Conservation (phyloP, 2,888 invertebrate genomes). For the Clusia tigrina region DNA sequence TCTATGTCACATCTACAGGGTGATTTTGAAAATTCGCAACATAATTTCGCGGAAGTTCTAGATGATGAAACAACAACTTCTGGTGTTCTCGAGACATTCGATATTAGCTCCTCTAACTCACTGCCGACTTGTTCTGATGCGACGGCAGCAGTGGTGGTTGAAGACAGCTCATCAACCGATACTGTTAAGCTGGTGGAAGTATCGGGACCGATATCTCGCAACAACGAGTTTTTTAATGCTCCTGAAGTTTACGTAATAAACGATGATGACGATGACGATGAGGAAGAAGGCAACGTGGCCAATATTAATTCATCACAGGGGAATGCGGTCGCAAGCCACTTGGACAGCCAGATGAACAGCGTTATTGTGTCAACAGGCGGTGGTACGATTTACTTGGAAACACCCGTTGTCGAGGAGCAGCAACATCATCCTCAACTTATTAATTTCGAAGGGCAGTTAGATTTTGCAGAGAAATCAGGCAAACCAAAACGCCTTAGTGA, state of each 20-base stretch:
- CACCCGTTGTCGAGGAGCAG: constrained; percentile 62
- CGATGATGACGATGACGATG: constrained; percentile 54
- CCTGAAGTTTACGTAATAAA: constrained; percentile 53
- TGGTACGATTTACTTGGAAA: constrained; percentile 60
- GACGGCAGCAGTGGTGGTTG: constrained; percentile 46
- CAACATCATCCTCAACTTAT: constrained; percentile 37
- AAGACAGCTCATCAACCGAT: constrained; percentile 55
- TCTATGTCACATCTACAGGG: constrained; percentile 56
- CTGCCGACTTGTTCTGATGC: constrained; percentile 45
- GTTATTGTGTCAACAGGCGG: constrained; percentile 52
- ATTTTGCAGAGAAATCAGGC: constrained; percentile 43
- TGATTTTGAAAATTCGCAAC: constrained; percentile 53
- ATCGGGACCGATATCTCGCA: constrained; percentile 27
- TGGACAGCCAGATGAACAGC: constrained; percentile 36
- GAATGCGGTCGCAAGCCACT: constrained; percentile 25
- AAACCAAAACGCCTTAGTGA: constrained; percentile 64
- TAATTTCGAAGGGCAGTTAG: constrained; percentile 3
- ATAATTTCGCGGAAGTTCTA: constrained; percentile 53
- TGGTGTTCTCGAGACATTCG: constrained; percentile 51
- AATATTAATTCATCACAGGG: constrained; percentile 43
- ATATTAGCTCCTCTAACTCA: constrained; percentile 57
- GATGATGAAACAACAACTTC: constrained; percentile 53
- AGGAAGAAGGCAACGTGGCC: constrained; percentile 36
- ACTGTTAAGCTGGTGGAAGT: constrained; percentile 45
- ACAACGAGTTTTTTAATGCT: constrained; percentile 40